Evolutionary conservation across 2,113 vertebrate species (phyloP).

Genomic region (Sphaerodactylus townsendi): DNA sequence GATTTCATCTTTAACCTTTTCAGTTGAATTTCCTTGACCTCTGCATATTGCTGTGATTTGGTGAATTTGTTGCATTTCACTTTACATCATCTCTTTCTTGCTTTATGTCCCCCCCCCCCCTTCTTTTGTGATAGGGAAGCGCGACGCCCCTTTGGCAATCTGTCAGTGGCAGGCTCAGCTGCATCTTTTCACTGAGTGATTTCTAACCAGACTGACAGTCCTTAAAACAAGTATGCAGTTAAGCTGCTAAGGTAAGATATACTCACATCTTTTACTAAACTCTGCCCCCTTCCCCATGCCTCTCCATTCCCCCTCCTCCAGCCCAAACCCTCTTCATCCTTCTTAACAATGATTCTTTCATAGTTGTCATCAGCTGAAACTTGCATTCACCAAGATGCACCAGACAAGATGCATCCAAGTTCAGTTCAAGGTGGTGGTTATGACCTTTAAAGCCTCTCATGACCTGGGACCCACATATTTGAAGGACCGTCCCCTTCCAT

Average conservation of each 20-base stretch:
- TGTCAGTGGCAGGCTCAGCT: constrained; percentile 72
- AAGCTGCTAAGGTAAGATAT: constrained; percentile 92
- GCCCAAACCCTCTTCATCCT: not conserved
- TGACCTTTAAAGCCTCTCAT: too few relatives aligned
- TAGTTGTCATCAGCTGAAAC: not conserved
- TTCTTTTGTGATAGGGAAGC: constrained; percentile 76
- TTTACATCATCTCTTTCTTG: constrained; percentile 80
- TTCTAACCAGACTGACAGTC: constrained; percentile 84
- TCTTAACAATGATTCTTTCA: not conserved
- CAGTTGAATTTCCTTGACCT: constrained; percentile 95
- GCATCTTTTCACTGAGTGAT: constrained; percentile 74
- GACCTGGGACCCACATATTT: too few relatives aligned
- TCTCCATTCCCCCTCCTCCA: not conserved
- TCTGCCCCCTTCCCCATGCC: not conserved
- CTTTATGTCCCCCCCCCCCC: constrained; percentile 43
- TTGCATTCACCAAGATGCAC: not conserved
- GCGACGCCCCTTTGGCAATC: constrained; percentile 73
- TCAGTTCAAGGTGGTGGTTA: not conserved
- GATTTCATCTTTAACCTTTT: constrained; percentile 99
- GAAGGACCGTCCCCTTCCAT: too few relatives aligned
- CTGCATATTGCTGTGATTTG: constrained; percentile 83
- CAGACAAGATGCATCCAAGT: not conserved
- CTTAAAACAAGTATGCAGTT: constrained; percentile 96
- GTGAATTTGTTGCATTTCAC: constrained; percentile 90
- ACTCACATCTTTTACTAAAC: constrained; percentile 42